Evolutionary conservation across 2,113 vertebrate genomes (phyloP), one percentile per base, ranked within the genome.

Genomic region (Oceanodroma tethys): DNA sequence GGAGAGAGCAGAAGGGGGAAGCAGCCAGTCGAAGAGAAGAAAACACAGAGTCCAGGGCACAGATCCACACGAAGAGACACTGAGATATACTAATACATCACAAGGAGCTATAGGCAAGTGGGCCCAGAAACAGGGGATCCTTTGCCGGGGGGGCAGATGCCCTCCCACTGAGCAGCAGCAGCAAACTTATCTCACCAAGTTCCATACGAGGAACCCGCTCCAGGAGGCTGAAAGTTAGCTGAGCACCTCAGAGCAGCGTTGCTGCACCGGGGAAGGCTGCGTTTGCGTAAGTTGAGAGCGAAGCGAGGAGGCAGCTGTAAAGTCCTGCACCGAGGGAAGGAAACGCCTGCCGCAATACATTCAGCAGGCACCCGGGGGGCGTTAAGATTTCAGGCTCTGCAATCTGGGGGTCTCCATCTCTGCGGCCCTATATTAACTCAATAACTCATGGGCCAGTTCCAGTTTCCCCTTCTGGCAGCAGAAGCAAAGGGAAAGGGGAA

Each of bases 371-470:
- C 32, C 8, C 16, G 11, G 66, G 63, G 73, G 18, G 62, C 73
- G 23, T 36, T 68, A 66, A 45, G 58, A 55, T 30, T 87, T 89
- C 38, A 48, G 81, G 62, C 38, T 80, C 71, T 63, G 42, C 17
- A n/a, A 6, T 90, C 42, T 63, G 58, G 18, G 78, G 45, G 30
- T 93, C 36, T 93, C 73, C 73, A 76, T 58, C 29, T 94, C 94
- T 23, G 18, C 81, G 87, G 70, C 53, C 89, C 66, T 55, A 13
- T 82, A 70, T 90, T 95, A 95, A 93, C 76, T 94, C 63, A 76
- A 26, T 94, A 97, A 91, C 81, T 93, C 58, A 88, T 82, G 58
- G 89, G 89, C 78, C 58, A 86, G 42, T 91, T 96, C 87, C 90
- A n/a, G 11, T 91, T 91, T 88, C 79, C 81, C 91, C 79, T 73